These are phyloP conservation scores for Schizopygopsis pylzovi DNA, from an alignment of 2,797 vertebrate species.

Conservation along the genomic window DNA sequence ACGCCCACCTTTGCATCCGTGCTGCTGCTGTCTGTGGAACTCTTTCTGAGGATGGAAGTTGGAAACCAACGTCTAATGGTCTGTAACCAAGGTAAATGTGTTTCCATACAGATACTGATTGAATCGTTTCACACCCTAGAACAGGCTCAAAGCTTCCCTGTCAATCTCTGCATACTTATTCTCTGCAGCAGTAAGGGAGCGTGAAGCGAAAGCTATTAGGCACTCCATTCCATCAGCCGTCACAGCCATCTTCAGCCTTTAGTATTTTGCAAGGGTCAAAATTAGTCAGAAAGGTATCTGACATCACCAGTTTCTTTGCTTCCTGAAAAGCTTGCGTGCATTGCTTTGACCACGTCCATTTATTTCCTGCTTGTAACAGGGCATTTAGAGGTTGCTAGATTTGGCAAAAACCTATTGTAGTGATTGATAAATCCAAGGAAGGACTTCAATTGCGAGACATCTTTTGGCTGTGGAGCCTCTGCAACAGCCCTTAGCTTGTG, in stretches of 20 bases:
- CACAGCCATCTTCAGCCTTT: not conserved
- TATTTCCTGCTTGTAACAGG: too few species aligned
- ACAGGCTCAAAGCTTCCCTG: not conserved
- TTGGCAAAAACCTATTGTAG: too few species aligned
- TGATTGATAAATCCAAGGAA: too few species aligned
- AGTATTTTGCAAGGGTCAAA: not conserved
- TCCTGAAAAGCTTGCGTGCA: not conserved
- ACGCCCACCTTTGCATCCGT: too few species aligned
- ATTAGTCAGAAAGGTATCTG: conserved; percentile 7
- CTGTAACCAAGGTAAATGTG: conserved; percentile 29
- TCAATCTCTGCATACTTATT: conserved; percentile 45
- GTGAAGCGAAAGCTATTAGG: not conserved
- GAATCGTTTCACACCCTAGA: conserved; percentile 39
- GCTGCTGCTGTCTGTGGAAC: too few species aligned
- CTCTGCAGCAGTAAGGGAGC: not conserved
- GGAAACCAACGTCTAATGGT: not conserved
- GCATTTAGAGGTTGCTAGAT: too few species aligned
- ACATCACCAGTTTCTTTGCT: not conserved
- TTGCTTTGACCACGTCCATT: not conserved
- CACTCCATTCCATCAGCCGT: not conserved
- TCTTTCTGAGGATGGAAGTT: not conserved
- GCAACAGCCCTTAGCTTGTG: too few species aligned
- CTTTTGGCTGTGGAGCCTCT: too few species aligned
- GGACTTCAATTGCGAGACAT: too few species aligned
- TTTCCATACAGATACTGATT: conserved; percentile 36